phyloP scores from a whole-genome alignment of 2,888 invertebrate species.

The Orthosia incerta region DNA sequence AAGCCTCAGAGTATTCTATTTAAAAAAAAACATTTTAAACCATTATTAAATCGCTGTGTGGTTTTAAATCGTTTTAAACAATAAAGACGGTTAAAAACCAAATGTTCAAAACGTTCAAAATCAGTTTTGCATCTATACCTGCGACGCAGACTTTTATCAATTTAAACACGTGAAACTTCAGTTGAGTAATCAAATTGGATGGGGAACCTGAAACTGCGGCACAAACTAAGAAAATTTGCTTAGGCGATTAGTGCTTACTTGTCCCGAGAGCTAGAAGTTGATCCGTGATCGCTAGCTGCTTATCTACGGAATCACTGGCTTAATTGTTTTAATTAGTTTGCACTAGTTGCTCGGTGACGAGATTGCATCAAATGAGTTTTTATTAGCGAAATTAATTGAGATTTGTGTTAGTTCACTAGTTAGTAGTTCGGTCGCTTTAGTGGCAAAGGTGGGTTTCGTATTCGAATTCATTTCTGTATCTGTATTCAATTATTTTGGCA shows the following conservation, averaged over 20 bases:
- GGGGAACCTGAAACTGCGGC: conserved; percentile 12
- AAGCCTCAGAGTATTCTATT: too few species aligned
- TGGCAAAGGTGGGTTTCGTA: not conserved
- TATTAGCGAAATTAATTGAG: conserved; percentile 7
- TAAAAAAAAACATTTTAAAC: too few species aligned
- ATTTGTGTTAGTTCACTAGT: conserved; percentile 4
- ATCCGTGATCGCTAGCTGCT: conserved; percentile 32
- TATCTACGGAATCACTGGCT: conserved; percentile 13
- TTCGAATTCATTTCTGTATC: not conserved
- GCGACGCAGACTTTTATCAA: conserved; percentile 13
- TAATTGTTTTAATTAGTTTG: conserved; percentile 50
- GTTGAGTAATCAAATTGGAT: conserved; percentile 23
- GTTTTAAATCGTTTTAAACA: too few species aligned
- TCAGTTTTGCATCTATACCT: too few species aligned
- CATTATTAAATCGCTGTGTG: too few species aligned
- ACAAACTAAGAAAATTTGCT: conserved; percentile 36
- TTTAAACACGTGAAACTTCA: conserved; percentile 34
- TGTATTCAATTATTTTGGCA: conserved; percentile 13
- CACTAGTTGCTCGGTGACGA: conserved; percentile 14
- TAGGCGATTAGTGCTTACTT: conserved; percentile 36
- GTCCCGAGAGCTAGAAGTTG: conserved; percentile 38
- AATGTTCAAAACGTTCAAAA: too few species aligned
- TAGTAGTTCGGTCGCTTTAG: not conserved
- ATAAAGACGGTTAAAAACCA: too few species aligned
- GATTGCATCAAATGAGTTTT: conserved; percentile 28